These are phyloP conservation scores for Cetonia aurata DNA, from an alignment of 2,888 invertebrate genomes.

Conservation along the genomic window DNA sequence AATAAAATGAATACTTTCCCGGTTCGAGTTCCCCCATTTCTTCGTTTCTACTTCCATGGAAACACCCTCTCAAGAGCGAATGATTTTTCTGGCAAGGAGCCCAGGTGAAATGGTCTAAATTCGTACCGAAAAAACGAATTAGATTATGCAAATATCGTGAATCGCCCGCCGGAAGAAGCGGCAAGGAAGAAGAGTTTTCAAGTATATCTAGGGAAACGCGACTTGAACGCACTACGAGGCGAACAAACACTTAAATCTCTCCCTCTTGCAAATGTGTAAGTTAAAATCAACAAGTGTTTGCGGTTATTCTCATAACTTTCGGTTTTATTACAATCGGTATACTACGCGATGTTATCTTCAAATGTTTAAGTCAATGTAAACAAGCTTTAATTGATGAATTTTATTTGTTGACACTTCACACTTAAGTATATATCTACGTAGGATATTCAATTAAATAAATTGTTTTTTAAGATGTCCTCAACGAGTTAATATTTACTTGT, in stretches of 20 bases:
- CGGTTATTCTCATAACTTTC: neutral
- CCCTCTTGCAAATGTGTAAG: neutral
- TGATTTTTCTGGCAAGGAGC: neutral
- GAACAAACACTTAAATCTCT: conserved; percentile 9
- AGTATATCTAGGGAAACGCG: conserved; percentile 3
- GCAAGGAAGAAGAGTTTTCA: neutral
- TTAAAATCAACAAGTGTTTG: conserved; percentile 35
- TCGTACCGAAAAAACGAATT: conserved; percentile 5
- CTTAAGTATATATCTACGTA: no score
- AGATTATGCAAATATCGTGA: conserved; percentile 18
- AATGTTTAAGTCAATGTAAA: no score
- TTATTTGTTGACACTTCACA: no score
- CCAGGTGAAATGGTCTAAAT: neutral
- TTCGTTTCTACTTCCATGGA: neutral
- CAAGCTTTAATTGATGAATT: no score
- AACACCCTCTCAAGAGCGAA: neutral
- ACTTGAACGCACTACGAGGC: neutral
- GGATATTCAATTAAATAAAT: no score
- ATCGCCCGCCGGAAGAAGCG: neutral
- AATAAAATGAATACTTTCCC: conserved; percentile 29
- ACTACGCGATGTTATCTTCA: no score
- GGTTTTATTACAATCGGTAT: no score
- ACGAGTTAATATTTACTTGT: conserved; percentile 15
- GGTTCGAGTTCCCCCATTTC: conserved; percentile 14
- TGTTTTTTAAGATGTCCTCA: neutral